Conservation (phyloP, 2,888 invertebrate species). For the Sylvicola cinctus region DNA sequence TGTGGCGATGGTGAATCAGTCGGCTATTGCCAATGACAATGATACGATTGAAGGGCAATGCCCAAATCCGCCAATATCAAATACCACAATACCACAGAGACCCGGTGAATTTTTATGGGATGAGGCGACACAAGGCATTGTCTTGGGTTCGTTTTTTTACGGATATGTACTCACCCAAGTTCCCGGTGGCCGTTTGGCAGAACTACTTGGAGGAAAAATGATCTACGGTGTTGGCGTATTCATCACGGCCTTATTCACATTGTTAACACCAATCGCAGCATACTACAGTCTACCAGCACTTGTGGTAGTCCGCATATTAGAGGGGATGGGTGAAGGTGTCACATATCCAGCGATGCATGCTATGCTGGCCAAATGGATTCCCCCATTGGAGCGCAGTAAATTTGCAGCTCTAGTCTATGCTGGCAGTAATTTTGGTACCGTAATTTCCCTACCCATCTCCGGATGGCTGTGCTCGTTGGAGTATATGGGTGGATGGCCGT, state of each 20-base stretch:
- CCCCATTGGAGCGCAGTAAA: slow-evolving; percentile 74
- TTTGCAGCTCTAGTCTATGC: slow-evolving; percentile 77
- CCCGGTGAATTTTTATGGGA: slow-evolving; percentile 61
- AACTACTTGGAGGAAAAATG: slow-evolving; percentile 69
- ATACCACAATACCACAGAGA: slow-evolving; percentile 30
- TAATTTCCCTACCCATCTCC: slow-evolving; percentile 63
- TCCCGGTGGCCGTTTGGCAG: slow-evolving; percentile 66
- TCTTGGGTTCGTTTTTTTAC: slow-evolving; percentile 66
- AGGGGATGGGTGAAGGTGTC: slow-evolving; percentile 76
- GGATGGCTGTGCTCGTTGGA: slow-evolving; percentile 64
- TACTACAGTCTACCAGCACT: slow-evolving; percentile 37
- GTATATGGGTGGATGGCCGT: slow-evolving; percentile 63
- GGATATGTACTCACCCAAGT: slow-evolving; percentile 67
- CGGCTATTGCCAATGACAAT: slow-evolving; percentile 35
- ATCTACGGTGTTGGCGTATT: slow-evolving; percentile 67
- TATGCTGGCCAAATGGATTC: slow-evolving; percentile 83
- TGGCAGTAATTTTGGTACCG: slow-evolving; percentile 79
- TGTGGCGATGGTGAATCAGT: slow-evolving; percentile 80
- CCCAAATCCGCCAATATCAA: slow-evolving; percentile 25
- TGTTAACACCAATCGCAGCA: slow-evolving; percentile 68
- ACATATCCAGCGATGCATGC: slow-evolving; percentile 90
- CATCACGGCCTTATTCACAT: slow-evolving; percentile 60
- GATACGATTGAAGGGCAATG: slow-evolving; percentile 39
- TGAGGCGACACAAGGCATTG: slow-evolving; percentile 55
- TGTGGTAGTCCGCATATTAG: slow-evolving; percentile 51